A percentile compares a stretch with the other conserved stretches of the same genome.
Conservation (phyloP, 2,797 vertebrate species). For the Melanotaenia nigrans region DNA sequence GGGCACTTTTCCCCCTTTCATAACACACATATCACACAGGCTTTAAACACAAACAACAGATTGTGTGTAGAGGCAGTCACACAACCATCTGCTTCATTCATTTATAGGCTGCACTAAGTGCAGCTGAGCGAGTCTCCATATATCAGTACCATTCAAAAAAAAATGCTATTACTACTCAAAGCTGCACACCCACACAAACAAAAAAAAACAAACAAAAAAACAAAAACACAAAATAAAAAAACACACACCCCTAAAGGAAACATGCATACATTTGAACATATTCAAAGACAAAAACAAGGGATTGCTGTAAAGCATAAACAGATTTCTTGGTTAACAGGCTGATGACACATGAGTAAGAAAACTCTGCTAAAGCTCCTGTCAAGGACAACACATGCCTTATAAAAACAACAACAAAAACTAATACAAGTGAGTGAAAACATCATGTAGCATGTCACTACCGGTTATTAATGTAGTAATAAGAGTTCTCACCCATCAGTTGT, state of each 20-base stretch:
- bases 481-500: conserved; percentile 81
- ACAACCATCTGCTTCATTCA: conserved; percentile 78
- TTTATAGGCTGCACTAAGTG: conserved; percentile 58
- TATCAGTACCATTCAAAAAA: conserved; percentile 82
- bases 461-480: conserved; percentile 13
- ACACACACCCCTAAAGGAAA: conserved; percentile 7
- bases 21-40: not conserved
- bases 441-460: not conserved
- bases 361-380: conserved; percentile 4
- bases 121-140: conserved; percentile 66
- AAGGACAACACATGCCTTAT: conserved; percentile 6
- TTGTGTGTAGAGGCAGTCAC: conserved; percentile 42
- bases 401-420: conserved; percentile 5
- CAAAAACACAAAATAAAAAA: not conserved
- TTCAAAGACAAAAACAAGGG: not conserved
- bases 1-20: not conserved
- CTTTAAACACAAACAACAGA: conserved; percentile 30
- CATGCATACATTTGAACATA: conserved; percentile 9
- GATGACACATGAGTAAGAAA: not conserved
- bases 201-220: not conserved
- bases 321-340: not conserved
- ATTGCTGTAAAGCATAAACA: not conserved
- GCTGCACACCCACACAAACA: conserved; percentile 43
- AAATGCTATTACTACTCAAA: conserved; percentile 66
- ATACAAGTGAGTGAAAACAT: not conserved